These are phyloP conservation scores for Heliconius hermathena DNA, from an alignment of 1,140 invertebrate genomes.

Conservation along the genomic window DNA sequence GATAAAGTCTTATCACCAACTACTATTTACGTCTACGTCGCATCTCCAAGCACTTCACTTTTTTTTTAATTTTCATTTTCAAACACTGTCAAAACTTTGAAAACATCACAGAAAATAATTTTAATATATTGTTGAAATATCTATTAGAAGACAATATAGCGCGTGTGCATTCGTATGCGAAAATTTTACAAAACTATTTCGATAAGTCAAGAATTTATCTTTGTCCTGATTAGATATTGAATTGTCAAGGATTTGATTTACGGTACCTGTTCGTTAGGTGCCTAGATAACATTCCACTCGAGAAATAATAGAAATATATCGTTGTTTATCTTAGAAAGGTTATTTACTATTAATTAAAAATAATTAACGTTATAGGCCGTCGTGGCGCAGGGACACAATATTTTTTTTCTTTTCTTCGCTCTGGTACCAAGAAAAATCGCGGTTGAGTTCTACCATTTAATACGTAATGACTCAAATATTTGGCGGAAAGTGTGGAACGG, in stretches of 20 bases:
- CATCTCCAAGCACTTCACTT: constrained; percentile 55
- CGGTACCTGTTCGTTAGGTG: constrained; percentile 18
- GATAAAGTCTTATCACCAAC: constrained; percentile 66
- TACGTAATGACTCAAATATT: no score
- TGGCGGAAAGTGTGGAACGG: no score
- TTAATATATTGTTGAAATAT: constrained; percentile 24
- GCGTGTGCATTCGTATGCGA: constrained; percentile 48
- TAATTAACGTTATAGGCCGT: no score
- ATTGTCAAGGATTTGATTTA: constrained; percentile 56
- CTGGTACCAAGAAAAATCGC: no score
- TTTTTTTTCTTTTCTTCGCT: no score
- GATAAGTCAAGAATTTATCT: constrained; percentile 69
- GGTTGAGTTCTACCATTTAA: no score
- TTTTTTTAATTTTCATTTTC: constrained; percentile 26
- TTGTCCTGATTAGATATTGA: constrained; percentile 71
- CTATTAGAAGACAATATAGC: neutral
- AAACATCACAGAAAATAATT: constrained; percentile 2
- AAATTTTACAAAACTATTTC: constrained; percentile 62
- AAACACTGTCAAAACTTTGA: neutral
- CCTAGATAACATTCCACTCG: constrained; percentile 29
- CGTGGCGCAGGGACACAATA: no score
- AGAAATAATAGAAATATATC: neutral
- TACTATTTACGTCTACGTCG: constrained; percentile 66
- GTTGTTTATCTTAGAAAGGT: neutral
- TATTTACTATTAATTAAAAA: neutral